Percentiles rank a stretch among this genome's conserved stretches.
Conservation (phyloP, 2,888 invertebrate species). For the Tetramorium bicarinatum region DNA sequence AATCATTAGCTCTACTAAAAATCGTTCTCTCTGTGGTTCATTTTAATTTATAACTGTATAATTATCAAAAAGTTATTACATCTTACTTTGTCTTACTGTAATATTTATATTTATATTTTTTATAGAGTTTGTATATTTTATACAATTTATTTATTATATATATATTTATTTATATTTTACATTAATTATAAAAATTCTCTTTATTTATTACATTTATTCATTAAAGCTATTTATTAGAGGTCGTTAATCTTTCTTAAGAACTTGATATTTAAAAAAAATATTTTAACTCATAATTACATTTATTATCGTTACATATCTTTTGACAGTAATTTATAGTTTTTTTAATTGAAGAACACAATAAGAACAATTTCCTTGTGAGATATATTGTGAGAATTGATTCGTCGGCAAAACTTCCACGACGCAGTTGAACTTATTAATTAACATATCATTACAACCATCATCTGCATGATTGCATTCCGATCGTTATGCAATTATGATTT, state of each 20-base stretch:
- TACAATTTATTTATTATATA: background rate
- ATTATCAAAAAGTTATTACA: background rate
- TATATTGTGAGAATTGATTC: background rate
- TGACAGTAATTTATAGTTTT: background rate
- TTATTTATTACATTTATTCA: background rate
- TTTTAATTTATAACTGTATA: background rate
- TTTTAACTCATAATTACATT: background rate
- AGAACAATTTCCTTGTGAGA: background rate
- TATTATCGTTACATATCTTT: background rate
- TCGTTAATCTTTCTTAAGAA: background rate
- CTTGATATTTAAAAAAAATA: background rate
- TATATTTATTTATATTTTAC: background rate
- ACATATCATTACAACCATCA: background rate
- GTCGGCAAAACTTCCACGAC: background rate
- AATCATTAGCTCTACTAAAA: background rate
- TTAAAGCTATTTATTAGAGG: background rate
- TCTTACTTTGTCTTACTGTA: background rate
- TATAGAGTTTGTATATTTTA: background rate
- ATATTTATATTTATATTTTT: background rate
- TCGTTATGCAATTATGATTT: constrained; percentile 17
- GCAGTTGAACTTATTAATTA: constrained; percentile 21
- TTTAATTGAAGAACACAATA: background rate
- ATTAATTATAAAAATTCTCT: background rate
- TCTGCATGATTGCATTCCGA: background rate
- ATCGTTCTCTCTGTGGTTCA: background rate